Evolutionary conservation across 2,797 vertebrate species (phyloP).

Genomic region (Cyclopterus lumpus): DNA sequence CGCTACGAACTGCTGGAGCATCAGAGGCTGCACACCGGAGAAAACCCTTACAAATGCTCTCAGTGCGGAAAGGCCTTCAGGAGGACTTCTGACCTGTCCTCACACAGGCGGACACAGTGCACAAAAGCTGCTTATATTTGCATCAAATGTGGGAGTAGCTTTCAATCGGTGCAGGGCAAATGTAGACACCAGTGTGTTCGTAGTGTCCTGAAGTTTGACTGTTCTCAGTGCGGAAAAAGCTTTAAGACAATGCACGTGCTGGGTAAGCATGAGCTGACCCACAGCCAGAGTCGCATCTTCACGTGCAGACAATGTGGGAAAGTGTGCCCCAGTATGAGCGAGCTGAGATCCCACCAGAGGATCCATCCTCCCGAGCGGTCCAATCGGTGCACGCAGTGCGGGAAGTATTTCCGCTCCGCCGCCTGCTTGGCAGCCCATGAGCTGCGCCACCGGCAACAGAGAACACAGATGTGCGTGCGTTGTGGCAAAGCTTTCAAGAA

Average conservation of each 20-base stretch:
- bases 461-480: conserved; percentile 43
- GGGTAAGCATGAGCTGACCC: conserved; percentile 57
- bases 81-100: conserved; percentile 61
- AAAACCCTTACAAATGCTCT: conserved; percentile 72
- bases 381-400: conserved; percentile 59
- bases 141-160: conserved; percentile 64
- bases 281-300: conserved; percentile 42
- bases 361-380: conserved; percentile 40
- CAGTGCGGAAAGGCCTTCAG: conserved; percentile 70
- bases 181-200: conserved; percentile 55
- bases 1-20: conserved; percentile 66
- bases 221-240: conserved; percentile 62
- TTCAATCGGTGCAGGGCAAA: conserved; percentile 56
- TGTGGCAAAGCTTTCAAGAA: conserved; percentile 65
- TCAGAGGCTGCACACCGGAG: conserved; percentile 67
- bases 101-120: conserved; percentile 67
- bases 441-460: conserved; percentile 57
- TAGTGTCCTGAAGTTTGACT: conserved; percentile 47
- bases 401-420: conserved; percentile 57
- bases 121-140: conserved; percentile 64
- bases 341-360: conserved; percentile 63
- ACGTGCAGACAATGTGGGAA: conserved; percentile 60
- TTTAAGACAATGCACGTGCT: conserved; percentile 59
- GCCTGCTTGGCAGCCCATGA: conserved; percentile 50
- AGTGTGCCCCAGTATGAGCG: conserved; percentile 50